phyloP scores from a whole-genome alignment of 2,888 invertebrate species.

The Deilephila porcellus region DNA sequence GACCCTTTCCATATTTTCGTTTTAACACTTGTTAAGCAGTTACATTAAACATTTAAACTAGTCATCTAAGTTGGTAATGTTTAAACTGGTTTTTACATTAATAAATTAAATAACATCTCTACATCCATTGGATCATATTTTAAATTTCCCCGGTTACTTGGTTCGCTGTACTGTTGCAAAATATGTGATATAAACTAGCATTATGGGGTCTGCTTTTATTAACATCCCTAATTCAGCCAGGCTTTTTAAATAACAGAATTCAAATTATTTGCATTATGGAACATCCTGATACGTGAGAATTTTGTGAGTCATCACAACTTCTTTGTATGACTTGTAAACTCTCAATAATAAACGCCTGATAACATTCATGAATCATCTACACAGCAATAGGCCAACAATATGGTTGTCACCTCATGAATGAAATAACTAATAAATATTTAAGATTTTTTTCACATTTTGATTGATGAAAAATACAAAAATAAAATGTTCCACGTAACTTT shows the following conservation, averaged over 20 bases:
- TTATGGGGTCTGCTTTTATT: not conserved
- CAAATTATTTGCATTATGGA: not conserved
- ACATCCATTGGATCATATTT: conserved; percentile 3
- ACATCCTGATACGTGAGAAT: not conserved
- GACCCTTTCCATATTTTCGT: conserved; percentile 1
- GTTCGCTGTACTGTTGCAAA: not conserved
- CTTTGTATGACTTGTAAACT: not conserved
- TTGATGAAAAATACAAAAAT: conserved; percentile 24
- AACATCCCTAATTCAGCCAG: not conserved
- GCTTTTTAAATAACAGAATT: not conserved
- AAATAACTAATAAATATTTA: conserved; percentile 15
- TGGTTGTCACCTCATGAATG: not conserved
- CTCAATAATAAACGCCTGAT: not conserved
- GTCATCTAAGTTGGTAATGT: conserved; percentile 42
- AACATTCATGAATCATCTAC: conserved; percentile 5
- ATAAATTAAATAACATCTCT: conserved; percentile 8
- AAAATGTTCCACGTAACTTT: conserved; percentile 36
- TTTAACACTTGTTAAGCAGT: conserved; percentile 37
- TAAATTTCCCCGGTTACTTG: not conserved
- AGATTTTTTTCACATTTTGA: conserved; percentile 9
- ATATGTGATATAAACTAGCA: not conserved
- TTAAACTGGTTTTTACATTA: conserved; percentile 34
- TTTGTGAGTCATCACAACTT: not conserved
- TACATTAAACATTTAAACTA: conserved; percentile 42
- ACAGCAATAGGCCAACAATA: not conserved